These are phyloP conservation scores for Ophion ventricosus DNA, from an alignment of 2,888 invertebrate species.

Conservation along the genomic window DNA sequence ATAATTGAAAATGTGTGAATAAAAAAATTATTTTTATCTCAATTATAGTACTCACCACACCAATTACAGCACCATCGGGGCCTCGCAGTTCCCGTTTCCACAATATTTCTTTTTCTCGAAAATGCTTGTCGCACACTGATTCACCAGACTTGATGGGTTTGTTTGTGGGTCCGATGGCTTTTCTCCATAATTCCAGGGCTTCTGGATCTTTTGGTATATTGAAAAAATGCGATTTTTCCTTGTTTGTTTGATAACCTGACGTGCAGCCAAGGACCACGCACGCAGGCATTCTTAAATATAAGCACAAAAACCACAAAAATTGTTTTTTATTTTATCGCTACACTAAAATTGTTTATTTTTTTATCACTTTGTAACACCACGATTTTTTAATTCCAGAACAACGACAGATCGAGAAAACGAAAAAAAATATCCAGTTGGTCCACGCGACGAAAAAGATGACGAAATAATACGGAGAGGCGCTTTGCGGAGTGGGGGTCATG, in stretches of 20 bases:
- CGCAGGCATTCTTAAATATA: conserved; percentile 11
- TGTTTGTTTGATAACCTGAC: conserved; percentile 45
- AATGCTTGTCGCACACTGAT: conserved; percentile 56
- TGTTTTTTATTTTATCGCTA: too few species aligned
- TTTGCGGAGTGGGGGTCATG: too few species aligned
- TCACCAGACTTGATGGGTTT: conserved; percentile 3
- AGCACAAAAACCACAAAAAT: too few species aligned
- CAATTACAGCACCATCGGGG: conserved; percentile 28
- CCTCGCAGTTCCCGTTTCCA: conserved; percentile 27
- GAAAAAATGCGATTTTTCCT: conserved; percentile 52
- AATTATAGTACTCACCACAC: conserved; percentile 38
- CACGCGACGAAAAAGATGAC: too few species aligned
- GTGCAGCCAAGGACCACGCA: conserved; percentile 52
- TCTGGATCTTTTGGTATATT: conserved; percentile 37
- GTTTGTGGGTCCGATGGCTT: conserved; percentile 7
- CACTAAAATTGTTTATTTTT: not conserved
- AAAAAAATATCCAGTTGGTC: too few species aligned
- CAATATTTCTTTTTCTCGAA: conserved; percentile 28
- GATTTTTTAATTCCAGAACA: too few species aligned
- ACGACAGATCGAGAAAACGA: too few species aligned
- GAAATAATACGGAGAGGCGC: too few species aligned
- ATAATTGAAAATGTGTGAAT: not conserved
- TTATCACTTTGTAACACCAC: not conserved
- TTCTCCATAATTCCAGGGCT: conserved; percentile 21
- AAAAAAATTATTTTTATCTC: not conserved